Conservation (phyloP, 1,140 invertebrate species). For the Anadara kagoshimensis region DNA sequence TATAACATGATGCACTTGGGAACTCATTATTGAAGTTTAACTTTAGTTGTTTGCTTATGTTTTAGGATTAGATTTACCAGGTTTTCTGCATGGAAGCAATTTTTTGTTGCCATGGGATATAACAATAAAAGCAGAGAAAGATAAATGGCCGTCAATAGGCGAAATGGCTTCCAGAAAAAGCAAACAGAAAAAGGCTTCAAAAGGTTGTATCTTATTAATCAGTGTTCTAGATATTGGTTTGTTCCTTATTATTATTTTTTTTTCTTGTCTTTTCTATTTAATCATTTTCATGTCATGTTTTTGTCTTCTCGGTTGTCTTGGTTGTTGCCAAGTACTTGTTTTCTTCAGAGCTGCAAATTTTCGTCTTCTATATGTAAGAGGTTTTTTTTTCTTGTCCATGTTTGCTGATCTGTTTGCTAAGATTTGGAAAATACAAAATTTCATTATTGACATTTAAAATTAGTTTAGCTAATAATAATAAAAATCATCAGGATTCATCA, state of each 20-base stretch:
- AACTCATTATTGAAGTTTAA: neutral
- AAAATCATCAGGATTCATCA: no score
- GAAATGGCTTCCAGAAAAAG: constrained; percentile 67
- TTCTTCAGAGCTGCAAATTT: no score
- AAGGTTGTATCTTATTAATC: constrained; percentile 42
- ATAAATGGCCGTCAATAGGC: constrained; percentile 74
- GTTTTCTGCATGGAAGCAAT: constrained; percentile 91
- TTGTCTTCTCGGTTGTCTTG: neutral
- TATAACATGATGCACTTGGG: neutral
- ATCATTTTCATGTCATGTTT: no score
- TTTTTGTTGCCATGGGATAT: constrained; percentile 97
- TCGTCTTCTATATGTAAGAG: neutral
- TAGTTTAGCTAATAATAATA: no score
- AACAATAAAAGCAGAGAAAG: constrained; percentile 78
- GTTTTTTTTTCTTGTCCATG: neutral
- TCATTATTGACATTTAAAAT: no score
- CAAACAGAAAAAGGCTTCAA: constrained; percentile 66
- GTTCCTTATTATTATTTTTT: neutral
- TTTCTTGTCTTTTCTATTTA: no score
- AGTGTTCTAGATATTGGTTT: neutral
- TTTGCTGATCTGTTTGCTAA: no score
- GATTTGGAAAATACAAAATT: no score
- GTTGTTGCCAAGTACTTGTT: no score
- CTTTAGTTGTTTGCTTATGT: neutral
- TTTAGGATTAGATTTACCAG: constrained; percentile 79